Percentiles rank a stretch among this genome's conserved stretches.
Evolutionary conservation across 92 coral and sea anemone species (phyloP).

Genomic region (Blastomussa wellsi): DNA sequence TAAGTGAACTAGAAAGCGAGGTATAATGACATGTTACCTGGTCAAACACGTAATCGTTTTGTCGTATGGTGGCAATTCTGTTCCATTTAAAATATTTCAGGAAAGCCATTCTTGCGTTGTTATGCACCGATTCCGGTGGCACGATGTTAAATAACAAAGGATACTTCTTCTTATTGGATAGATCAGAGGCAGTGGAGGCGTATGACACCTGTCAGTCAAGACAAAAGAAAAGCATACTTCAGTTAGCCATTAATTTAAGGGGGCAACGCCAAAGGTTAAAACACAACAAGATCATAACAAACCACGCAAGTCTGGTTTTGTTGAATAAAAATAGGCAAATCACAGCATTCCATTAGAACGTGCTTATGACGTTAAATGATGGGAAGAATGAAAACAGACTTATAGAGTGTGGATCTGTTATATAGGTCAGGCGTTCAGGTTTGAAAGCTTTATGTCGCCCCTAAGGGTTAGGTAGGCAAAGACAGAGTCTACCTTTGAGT

Average conservation of each 20-base stretch:
- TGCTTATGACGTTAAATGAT: too few relatives aligned
- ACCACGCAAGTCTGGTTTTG: not conserved
- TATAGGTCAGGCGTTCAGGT: too few relatives aligned
- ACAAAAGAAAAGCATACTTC: not conserved
- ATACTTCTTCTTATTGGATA: conserved; percentile 46
- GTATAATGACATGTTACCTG: conserved; percentile 25
- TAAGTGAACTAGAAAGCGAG: not conserved
- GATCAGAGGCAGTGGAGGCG: conserved; percentile 56
- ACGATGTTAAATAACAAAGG: conserved; percentile 61
- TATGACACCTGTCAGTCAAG: conserved; percentile 60
- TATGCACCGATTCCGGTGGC: conserved; percentile 56
- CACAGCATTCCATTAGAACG: not conserved
- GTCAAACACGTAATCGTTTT: conserved; percentile 38
- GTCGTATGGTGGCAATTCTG: conserved; percentile 68
- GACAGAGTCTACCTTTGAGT: too few relatives aligned
- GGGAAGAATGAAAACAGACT: too few relatives aligned
- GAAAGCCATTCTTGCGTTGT: conserved; percentile 66
- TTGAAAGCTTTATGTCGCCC: too few relatives aligned
- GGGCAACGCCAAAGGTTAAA: not conserved
- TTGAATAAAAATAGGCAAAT: not conserved
- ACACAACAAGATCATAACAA: not conserved
- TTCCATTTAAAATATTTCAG: conserved; percentile 65
- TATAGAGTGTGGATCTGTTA: too few relatives aligned
- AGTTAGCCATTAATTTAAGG: not conserved
- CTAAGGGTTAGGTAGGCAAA: too few relatives aligned